phyloP scores from a whole-genome alignment of 2,113 vertebrate genomes.

The Oreochromis aureus region DNA sequence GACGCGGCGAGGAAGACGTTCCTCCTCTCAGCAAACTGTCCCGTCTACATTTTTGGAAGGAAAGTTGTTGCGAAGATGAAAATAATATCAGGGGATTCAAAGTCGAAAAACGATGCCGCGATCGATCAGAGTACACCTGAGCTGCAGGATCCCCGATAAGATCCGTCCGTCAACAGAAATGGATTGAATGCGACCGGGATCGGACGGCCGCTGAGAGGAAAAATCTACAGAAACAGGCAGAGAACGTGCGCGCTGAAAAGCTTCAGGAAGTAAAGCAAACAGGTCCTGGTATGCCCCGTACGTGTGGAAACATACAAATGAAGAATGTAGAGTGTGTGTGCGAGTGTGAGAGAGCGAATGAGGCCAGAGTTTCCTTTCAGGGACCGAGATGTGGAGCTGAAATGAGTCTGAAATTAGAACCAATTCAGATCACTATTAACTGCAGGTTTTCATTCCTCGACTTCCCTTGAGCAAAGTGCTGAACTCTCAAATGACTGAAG shows the following conservation, averaged over 20 bases:
- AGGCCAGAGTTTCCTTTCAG: not conserved
- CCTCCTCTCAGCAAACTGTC: slow-evolving; percentile 3
- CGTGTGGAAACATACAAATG: not conserved
- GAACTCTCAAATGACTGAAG: not conserved
- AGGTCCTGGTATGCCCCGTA: not conserved
- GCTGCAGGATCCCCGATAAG: not conserved
- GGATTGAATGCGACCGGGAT: not conserved
- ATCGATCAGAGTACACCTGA: not conserved
- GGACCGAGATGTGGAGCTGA: not conserved
- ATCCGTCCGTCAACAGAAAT: not conserved
- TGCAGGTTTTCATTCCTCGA: not conserved
- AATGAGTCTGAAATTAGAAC: slow-evolving; percentile 1
- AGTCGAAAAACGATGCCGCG: not conserved
- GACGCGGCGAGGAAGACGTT: not conserved
- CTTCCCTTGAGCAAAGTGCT: not conserved
- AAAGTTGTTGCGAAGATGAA: not conserved
- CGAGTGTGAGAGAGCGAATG: not conserved
- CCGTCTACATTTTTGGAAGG: not conserved
- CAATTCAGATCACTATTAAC: not conserved
- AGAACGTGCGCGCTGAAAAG: not conserved
- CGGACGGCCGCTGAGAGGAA: not conserved
- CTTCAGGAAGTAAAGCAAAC: not conserved
- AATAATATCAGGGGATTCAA: not conserved
- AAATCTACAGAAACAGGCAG: not conserved
- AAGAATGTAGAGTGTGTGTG: not conserved